phyloP scores from a whole-genome alignment of 2,888 invertebrate species.

The Reticulitermes lucifugus region DNA sequence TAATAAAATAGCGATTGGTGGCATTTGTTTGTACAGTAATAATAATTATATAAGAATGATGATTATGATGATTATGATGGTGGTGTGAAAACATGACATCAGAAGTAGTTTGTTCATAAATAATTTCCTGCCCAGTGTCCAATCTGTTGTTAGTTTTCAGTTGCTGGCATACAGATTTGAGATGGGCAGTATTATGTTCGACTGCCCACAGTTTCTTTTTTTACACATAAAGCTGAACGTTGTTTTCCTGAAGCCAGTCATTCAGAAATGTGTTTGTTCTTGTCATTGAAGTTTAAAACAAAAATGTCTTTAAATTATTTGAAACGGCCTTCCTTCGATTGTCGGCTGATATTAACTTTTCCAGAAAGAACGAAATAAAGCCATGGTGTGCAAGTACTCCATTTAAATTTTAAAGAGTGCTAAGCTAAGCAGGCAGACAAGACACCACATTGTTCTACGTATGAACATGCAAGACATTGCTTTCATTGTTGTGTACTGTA shows the following conservation, averaged over 20 bases:
- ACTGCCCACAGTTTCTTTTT: background rate
- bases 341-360: background rate
- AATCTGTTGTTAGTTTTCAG: background rate
- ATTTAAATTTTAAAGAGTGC: background rate
- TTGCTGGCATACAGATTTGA: background rate
- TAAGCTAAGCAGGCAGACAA: background rate
- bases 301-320: background rate
- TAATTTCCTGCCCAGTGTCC: background rate
- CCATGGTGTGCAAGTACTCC: background rate
- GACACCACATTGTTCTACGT: constrained; percentile 2
- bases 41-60: background rate
- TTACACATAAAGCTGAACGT: background rate
- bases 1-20: constrained; percentile 9
- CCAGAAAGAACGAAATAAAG: background rate
- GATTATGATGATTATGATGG: background rate
- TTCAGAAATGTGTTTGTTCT: constrained; percentile 6
- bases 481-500: constrained; percentile 31
- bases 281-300: background rate
- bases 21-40: constrained; percentile 1
- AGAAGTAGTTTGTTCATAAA: background rate
- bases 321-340: constrained; percentile 19
- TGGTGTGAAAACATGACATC: background rate
- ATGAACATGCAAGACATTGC: constrained; percentile 1
- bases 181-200: background rate
- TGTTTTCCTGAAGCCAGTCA: background rate